Evolutionary conservation across 2,888 invertebrate species (phyloP), one percentile per base, ranked within the genome.

Genomic region (Erebia epiphron): DNA sequence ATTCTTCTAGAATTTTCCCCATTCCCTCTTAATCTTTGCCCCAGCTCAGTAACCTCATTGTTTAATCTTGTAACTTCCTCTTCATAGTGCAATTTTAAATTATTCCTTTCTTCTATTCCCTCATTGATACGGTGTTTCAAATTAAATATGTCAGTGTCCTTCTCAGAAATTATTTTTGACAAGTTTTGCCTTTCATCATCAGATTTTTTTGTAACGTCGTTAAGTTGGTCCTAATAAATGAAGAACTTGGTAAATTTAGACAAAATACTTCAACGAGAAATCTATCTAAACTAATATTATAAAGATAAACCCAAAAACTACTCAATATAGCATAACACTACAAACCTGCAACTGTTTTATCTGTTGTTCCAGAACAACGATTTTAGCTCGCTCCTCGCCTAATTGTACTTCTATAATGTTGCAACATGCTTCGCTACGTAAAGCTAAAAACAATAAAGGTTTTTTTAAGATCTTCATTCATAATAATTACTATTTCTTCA

Each of bases 391-490:
- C 74, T 93, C 93, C 75, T 93, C 93, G 9, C 83, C 82, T 9
- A 93, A 79, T 72, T 93, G 93, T 1, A 93, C 91, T 76, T 93
- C 93, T 9, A 93, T 84, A 4, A 93, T 89, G 78, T 91, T 91
- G 2, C 83, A 89, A 72, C 93, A 93, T 1, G 83, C 88, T 78
- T 92, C 93, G 75, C 86, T 92, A 76, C 89, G 91, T 16, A 86
- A 77, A 67, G 92, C 93, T 90, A 49, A 9, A 26, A 70, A 72
- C 11, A 54, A 57, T n/a, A 63, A 1, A 52, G 16, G n/a, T 56
- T 49, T 62, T 41, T 63, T 18, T 16, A 46, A 46, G 46, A 46
- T 46, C 43, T 13, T 11, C 46, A 46, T 46, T 43, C 43, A 43
- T 43, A 43, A 11, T 43, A 11, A 4, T 11, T 46, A 11, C 10